These are phyloP conservation scores for Molorchus minor DNA, from an alignment of 2,888 invertebrate genomes.

Conservation along the genomic window DNA sequence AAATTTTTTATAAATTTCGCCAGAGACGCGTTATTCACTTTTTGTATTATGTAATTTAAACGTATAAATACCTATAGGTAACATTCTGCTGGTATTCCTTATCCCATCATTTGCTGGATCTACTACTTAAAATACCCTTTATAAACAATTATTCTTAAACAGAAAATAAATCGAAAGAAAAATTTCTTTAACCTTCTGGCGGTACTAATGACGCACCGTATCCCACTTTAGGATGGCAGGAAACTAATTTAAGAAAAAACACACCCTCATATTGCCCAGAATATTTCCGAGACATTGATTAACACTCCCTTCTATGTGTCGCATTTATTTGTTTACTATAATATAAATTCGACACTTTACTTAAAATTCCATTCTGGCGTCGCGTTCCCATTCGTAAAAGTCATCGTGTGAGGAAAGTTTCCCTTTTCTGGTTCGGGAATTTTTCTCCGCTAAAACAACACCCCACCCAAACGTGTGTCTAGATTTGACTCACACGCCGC, in stretches of 20 bases:
- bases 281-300: slow-evolving; percentile 24
- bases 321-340: slow-evolving; percentile 28
- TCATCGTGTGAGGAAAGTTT: slow-evolving; percentile 22
- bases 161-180: no score
- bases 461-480: slow-evolving; percentile 52
- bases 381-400: slow-evolving; percentile 28
- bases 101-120: no score
- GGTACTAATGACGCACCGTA: slow-evolving; percentile 9
- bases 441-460: slow-evolving; percentile 43
- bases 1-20: no score
- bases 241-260: slow-evolving; percentile 24
- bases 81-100: no score
- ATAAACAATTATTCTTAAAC: no score
- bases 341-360: slow-evolving; percentile 28
- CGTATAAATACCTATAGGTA: no score
- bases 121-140: no score
- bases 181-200: no score
- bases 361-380: slow-evolving; percentile 28
- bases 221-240: background rate
- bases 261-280: slow-evolving; percentile 16
- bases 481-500: slow-evolving; percentile 56
- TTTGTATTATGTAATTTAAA: no score
- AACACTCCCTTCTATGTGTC: slow-evolving; percentile 21
- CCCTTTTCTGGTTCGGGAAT: slow-evolving; percentile 22
- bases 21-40: no score